Base-by-base conservation (phyloP, 2,888 invertebrate species). In the Netelia melanura region DNA sequence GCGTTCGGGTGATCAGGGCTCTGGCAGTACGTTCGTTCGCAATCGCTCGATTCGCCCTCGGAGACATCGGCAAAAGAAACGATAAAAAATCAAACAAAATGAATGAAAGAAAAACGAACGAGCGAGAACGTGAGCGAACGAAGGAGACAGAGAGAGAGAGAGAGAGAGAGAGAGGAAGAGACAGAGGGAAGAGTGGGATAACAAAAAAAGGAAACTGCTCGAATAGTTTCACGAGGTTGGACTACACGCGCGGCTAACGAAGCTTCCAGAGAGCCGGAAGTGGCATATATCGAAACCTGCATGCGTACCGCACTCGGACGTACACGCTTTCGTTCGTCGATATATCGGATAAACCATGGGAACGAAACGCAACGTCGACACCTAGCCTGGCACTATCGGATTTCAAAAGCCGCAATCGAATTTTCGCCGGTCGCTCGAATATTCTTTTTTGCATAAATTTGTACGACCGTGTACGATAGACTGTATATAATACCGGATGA, bases 191-290 rank as follows among this genome's bases (percentile, higher is more conserved):
- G 21, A 21, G 11, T 14, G 17, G 30, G 38, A 44, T 10, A 70
- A 17, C 58, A 23, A 52, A 44, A 21, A 64, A 64, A 44, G 25
- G 64, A 65, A 76, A 68, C 54, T 56, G 56, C 48, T 52, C 25
- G 72, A 77, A 84, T 77, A 62, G 84, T 84, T 81, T 62, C 62
- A 64, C 62, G 77, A 84, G 54, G 71, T 61, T 61, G 52, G 43
- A 64, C 44, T 52, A 54, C 30, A 67, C 74, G 65, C 38, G 52
- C 14, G 43, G 54, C 78, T 82, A 79, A 82, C 84, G 84, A 85
- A 78, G 78, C 81, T 85, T 82, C 61, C 75, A 70, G 64, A 67
- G 62, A 56, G 48, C 11, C 52, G 14, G 62, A 21, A 56, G 68
- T 21, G 23, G 62, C 54, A 54, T 58, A 21, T 67, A 70, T 62